Conservation (phyloP, 1,140 invertebrate species). For the Drosophila prosaltans region DNA sequence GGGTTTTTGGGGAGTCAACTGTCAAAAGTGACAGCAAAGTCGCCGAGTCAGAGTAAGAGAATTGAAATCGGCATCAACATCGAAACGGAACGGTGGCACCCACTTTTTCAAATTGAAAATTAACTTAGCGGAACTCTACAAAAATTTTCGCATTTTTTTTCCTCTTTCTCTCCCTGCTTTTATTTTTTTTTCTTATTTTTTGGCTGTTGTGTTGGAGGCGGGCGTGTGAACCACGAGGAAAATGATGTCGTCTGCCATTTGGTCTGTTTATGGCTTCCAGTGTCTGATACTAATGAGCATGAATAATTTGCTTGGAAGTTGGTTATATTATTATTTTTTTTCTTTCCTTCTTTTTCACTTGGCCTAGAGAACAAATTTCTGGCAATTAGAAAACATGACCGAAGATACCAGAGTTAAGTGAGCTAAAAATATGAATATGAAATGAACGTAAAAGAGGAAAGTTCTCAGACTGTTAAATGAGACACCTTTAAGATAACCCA, state of each 20-base stretch:
- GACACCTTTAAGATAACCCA: neutral
- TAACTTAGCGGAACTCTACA: slow-evolving; percentile 77
- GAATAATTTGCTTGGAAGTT: slow-evolving; percentile 55
- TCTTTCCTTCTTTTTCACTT: slow-evolving; percentile 36
- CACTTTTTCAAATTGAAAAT: slow-evolving; percentile 77
- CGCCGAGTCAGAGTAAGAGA: slow-evolving; percentile 32
- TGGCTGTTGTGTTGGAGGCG: slow-evolving; percentile 48
- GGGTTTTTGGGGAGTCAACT: slow-evolving; percentile 62
- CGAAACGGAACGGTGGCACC: slow-evolving; percentile 57
- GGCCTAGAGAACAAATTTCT: slow-evolving; percentile 60
- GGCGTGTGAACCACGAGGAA: slow-evolving; percentile 63
- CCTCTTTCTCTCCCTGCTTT: slow-evolving; percentile 28
- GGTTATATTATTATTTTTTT: no score
- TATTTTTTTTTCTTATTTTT: slow-evolving; percentile 25
- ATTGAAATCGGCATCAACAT: slow-evolving; percentile 19
- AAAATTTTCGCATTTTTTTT: slow-evolving; percentile 40
- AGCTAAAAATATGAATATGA: slow-evolving; percentile 32
- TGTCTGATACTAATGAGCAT: slow-evolving; percentile 60
- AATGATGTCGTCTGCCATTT: slow-evolving; percentile 55
- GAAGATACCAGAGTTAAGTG: slow-evolving; percentile 33
- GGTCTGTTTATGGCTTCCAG: slow-evolving; percentile 16
- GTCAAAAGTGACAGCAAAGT: slow-evolving; percentile 76
- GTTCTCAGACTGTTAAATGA: slow-evolving; percentile 25
- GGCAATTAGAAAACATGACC: slow-evolving; percentile 67
- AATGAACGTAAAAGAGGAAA: neutral